Conservation (phyloP, 53 echinoderm and acorn worm species). For the Echinarachnius parma region DNA sequence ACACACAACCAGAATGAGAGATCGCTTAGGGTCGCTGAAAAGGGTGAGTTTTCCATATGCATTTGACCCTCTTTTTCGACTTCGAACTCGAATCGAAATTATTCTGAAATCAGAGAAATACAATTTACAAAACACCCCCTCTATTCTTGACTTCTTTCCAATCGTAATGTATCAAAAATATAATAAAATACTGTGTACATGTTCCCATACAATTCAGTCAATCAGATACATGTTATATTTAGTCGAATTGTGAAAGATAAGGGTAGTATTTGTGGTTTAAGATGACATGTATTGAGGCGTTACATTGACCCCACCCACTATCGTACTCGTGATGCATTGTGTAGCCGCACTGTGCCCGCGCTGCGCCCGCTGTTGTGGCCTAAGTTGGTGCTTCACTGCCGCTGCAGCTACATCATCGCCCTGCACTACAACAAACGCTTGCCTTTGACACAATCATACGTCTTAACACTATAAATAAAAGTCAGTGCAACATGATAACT, state of each 20-base stretch:
- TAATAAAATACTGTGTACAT: background rate
- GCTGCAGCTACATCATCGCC: too few species aligned
- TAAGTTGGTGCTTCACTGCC: background rate
- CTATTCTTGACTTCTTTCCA: too few species aligned
- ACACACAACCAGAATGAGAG: constrained; percentile 77
- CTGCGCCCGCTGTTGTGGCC: background rate
- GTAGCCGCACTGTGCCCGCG: background rate
- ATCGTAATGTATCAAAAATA: background rate
- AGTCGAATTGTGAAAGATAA: background rate
- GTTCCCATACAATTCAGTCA: too few species aligned
- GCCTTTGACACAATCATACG: too few species aligned
- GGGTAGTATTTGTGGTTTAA: background rate
- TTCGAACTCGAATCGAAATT: too few species aligned
- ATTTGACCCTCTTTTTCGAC: too few species aligned
- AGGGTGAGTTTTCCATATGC: constrained; percentile 66
- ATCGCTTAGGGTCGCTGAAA: constrained; percentile 97
- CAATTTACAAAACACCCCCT: too few species aligned
- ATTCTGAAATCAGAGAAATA: too few species aligned
- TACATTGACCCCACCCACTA: constrained; percentile 41
- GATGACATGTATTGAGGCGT: background rate
- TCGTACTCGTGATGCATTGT: background rate
- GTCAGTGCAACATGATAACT: too few species aligned
- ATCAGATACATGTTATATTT: too few species aligned
- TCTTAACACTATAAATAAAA: too few species aligned
- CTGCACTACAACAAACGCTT: too few species aligned